Evolutionary conservation across 2,888 invertebrate genomes (phyloP).

Genomic region (Epicampocera succincta): DNA sequence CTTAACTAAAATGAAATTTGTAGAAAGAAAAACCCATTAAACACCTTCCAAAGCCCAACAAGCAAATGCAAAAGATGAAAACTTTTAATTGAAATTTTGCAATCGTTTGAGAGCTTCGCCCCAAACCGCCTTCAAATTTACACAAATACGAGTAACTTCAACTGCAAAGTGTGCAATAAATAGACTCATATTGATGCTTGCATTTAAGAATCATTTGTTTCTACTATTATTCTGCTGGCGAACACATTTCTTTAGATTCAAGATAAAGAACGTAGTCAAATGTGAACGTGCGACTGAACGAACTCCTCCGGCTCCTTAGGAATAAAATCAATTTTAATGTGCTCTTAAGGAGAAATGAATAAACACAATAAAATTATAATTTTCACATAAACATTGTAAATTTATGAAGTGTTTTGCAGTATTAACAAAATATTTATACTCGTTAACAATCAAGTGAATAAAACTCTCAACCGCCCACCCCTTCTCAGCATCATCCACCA

Average conservation of each 20-base stretch:
- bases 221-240: constrained; percentile 17
- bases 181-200: constrained; percentile 13
- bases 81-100: neutral
- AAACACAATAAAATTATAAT: constrained; percentile 62
- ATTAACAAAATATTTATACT: constrained; percentile 57
- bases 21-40: too few species aligned
- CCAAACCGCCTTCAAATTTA: neutral
- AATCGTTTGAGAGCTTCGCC: too few species aligned
- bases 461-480: neutral
- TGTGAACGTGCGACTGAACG: neutral
- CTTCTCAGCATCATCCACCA: neutral
- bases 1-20: too few species aligned
- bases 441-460: neutral
- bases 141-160: too few species aligned
- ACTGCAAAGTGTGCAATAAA: constrained; percentile 11
- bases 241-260: constrained; percentile 64
- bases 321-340: constrained; percentile 31
- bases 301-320: neutral
- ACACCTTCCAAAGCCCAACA: too few species aligned
- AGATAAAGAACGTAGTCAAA: constrained; percentile 48
- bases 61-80: neutral
- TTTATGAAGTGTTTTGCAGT: constrained; percentile 32
- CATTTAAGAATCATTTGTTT: neutral
- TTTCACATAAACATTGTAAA: constrained; percentile 32
- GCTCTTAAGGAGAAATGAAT: constrained; percentile 41